A percentile compares a stretch with the other conserved stretches of the same genome.
phyloP scores from a whole-genome alignment of 2,888 invertebrate species.

The Colletes collaris region DNA sequence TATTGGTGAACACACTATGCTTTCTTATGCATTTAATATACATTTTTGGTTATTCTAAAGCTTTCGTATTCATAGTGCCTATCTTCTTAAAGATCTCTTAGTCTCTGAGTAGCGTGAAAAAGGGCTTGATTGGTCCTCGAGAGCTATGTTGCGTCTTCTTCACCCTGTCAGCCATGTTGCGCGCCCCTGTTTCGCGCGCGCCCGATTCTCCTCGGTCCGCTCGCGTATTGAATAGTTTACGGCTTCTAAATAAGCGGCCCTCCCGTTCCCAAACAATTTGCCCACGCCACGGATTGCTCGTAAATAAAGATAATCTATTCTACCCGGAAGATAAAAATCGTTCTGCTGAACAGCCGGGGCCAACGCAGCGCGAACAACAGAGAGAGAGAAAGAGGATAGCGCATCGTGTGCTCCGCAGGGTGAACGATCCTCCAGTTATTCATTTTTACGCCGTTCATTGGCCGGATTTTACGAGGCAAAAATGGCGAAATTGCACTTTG shows the following conservation, averaged over 20 bases:
- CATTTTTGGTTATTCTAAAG: no score
- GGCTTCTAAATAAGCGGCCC: conserved; percentile 82
- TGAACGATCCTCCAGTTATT: conserved; percentile 81
- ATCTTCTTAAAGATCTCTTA: no score
- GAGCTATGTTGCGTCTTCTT: background rate
- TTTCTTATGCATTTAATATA: no score
- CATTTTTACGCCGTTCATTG: conserved; percentile 82
- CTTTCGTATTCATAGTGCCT: no score
- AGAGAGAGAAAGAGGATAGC: conserved; percentile 27
- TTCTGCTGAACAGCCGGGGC: conserved; percentile 44
- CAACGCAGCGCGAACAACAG: conserved; percentile 7
- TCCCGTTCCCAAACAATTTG: conserved; percentile 82
- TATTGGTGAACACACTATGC: no score
- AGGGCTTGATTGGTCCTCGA: no score
- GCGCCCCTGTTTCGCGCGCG: conserved; percentile 5
- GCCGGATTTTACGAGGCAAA: conserved; percentile 82
- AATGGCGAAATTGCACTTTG: conserved; percentile 82
- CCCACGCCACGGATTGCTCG: conserved; percentile 81
- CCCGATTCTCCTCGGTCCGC: conserved; percentile 32
- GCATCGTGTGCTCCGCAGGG: conserved; percentile 69
- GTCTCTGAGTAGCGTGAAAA: no score
- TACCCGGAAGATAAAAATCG: conserved; percentile 82
- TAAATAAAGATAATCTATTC: conserved; percentile 83
- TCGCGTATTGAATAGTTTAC: conserved; percentile 80
- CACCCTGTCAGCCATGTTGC: background rate